Evolutionary conservation across 2,888 invertebrate genomes (phyloP), one percentile per base, ranked within the genome.

Genomic region (Crossocerus cetratus): DNA sequence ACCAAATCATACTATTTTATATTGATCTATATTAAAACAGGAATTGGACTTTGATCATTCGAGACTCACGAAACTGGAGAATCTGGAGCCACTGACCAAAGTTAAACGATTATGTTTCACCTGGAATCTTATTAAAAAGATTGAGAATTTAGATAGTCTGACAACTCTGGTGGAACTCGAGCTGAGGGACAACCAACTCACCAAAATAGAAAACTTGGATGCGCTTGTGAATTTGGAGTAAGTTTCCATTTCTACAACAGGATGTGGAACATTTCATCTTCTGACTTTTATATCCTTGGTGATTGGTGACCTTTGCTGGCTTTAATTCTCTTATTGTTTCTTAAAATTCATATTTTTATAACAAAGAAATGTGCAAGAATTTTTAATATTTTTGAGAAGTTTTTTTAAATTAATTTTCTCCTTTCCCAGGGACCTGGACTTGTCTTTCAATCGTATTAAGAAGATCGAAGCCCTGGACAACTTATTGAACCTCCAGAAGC

Each of bases 161-260:
- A 93, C 92, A 2, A 95, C 95, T 0, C 92, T 99, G 13, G 93
- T 93, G 18, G 98, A 99, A 87, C 91, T 99, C 58, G 99, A 99
- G 87, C 91, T 99, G 3, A 98, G 99, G 90, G 99, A 99, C 90
- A 99, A 99, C 91, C 98, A 99, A 91, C 95, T 99, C 62, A 94
- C 94, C 0, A 93, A 94, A 80, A 97, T 99, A 81, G 98, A 98
- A 90, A 98, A 98, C 89, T 92, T 99, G 68, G 96, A 96, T 66
- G 90, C 92, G 13, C 93, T 99, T 13, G 94, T 95, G 1, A 98
- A 98, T 91, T 92, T 99, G 58, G 94, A 97, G 96, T 97, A 92
- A 93, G 95, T 93, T 61, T 16, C 18, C 42, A 3, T 32, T 42
- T 44, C 14, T 49, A 44, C 3, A 21, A 49, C 44, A 8, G 56